Evolutionary conservation across 2,797 vertebrate species (phyloP), one percentile per base, ranked within the genome.

Genomic region (Urophycis tenuis): DNA sequence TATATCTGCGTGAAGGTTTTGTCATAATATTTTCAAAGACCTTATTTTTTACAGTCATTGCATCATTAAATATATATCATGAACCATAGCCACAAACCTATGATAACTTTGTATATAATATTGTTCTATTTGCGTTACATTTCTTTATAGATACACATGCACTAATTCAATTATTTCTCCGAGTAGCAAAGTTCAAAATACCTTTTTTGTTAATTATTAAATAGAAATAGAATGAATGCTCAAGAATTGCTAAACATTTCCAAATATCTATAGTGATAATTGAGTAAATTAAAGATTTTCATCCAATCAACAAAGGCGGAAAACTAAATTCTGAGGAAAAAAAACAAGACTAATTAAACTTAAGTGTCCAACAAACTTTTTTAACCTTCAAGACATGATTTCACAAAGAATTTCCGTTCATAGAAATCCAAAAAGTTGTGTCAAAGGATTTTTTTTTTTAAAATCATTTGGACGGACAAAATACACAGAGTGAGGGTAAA

Each of bases 71-170:
- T 60, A 60, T 25, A 60, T n/a, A 60, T 22, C 53, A 60, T 60
- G 53, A 60, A 60, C 3, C 22, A 60, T 60, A n/a, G 25, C 22
- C 22, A 60, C 53, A 67, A 67, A 29, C 25, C 29, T 29, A 67
- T n/a, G 22, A 60, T 67, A 10, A 29, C 9, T 10, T 67, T 67
- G 11, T 12, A 29, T 67, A 67, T 29, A 67, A 67, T 12, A 67
- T 67, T 67, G 60, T 67, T 67, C 60, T 67, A 67, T 67, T 67
- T 67, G 60, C 14, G 60, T 29, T 67, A 4, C 60, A 67, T 67
- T 29, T 67, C 25, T 25, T 67, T 29, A 3, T n/a, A 67, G 53
- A 60, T n/a, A 8, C 9, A 25, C 19, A 49, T 12, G 39, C 4
- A 22, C n/a, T 15, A 6, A 19, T n/a, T 22, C n/a, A 60, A 60